Evolutionary conservation across 2,797 vertebrate species (phyloP), one percentile per base, ranked within the genome.

Genomic region (Myotis pilosus): DNA sequence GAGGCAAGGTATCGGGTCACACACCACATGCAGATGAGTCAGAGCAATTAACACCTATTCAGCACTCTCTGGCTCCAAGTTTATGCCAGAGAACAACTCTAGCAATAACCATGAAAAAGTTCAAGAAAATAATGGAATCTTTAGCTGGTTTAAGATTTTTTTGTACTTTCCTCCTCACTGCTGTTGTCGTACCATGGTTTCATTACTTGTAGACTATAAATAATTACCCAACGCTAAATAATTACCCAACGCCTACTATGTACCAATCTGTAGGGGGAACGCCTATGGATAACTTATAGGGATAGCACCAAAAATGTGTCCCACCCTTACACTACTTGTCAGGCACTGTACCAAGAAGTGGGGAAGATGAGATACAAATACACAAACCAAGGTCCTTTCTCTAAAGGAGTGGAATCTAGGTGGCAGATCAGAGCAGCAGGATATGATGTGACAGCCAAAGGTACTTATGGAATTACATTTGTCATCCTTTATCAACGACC

Each of bases 1-100:
- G 57, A 80, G 51, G 79, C 38, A 55, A 93, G 81, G 11, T 55
- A 96, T 95, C 90, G 72, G 94, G 89, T 96, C 92, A 93, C 87
- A 44, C 1, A 49, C 2, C 23, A 44, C 74, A 79, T 22, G 30
- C n/a, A 85, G 51, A 76, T 2, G 28, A 71, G 84, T 84, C 94
- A 92, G 80, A 94, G 72, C 71, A 85, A 81, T 92, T 51, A 80
- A 79, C 51, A 38, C 72, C 87, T 82, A 89, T 38, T 75, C 86
- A 83, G 64, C 23, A 89, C 49, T 92, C 62, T 82, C 87, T 80
- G 72, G 62, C 33, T 92, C 57, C 47, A 90, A 87, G 64, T 6
- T 51, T 25, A 72, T 7, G 68, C 30, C 25, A 85, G 75, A 33
- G 41, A 85, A 41, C 57, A 91, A 94, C 81, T 89, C 81, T 41